These are phyloP conservation scores for Drosophila vallismaia DNA, from an alignment of 2,888 invertebrate genomes.

Conservation along the genomic window DNA sequence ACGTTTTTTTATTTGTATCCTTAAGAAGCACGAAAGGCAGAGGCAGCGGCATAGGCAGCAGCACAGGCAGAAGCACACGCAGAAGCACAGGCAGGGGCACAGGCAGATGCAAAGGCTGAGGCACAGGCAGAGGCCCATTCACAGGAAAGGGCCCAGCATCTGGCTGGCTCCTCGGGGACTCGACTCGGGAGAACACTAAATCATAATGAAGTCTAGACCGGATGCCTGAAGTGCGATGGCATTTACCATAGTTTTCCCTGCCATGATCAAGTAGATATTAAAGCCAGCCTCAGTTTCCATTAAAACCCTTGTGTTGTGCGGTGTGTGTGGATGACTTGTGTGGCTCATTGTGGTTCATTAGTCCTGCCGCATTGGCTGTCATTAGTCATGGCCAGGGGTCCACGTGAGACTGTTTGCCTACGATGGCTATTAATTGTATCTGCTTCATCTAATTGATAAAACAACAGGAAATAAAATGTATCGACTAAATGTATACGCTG, in stretches of 20 bases:
- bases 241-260: slow-evolving; percentile 27
- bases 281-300: slow-evolving; percentile 20
- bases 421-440: slow-evolving; percentile 62
- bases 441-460: slow-evolving; percentile 49
- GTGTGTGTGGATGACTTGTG: not conserved
- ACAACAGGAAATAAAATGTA: not conserved
- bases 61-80: slow-evolving; percentile 8
- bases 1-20: slow-evolving; percentile 47
- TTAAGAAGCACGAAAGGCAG: slow-evolving; percentile 39
- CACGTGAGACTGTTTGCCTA: slow-evolving; percentile 23
- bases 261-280: slow-evolving; percentile 27
- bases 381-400: slow-evolving; percentile 55
- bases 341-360: slow-evolving; percentile 42
- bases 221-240: slow-evolving; percentile 57
- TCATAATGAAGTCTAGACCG: slow-evolving; percentile 75
- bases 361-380: slow-evolving; percentile 47
- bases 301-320: not conserved
- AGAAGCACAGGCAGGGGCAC: slow-evolving; percentile 7
- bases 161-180: slow-evolving; percentile 21
- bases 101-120: slow-evolving; percentile 12
- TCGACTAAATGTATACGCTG: not conserved
- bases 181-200: slow-evolving; percentile 20
- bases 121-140: not conserved
- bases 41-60: not conserved
- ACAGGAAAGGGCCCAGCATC: slow-evolving; percentile 14